Percentiles rank a stretch among this genome's conserved stretches.
Conservation (phyloP, 2,888 invertebrate genomes). For the Perizoma flavofasciatum region DNA sequence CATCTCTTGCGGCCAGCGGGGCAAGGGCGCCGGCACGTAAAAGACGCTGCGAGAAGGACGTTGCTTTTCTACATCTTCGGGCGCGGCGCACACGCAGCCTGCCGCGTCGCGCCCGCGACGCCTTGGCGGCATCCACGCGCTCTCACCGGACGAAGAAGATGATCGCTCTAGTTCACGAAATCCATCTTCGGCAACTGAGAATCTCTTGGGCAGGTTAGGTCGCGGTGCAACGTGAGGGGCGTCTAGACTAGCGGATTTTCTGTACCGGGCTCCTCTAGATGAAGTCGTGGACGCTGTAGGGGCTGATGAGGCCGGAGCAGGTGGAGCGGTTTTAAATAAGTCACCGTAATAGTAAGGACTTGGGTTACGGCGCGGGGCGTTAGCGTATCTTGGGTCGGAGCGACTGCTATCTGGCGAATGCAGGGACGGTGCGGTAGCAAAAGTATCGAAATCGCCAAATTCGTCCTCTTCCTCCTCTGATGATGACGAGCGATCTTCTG, state of each 20-base stretch:
- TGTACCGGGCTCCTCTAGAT: constrained; percentile 83
- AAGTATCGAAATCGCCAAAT: constrained; percentile 79
- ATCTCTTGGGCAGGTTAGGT: constrained; percentile 86
- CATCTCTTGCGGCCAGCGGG: constrained; percentile 85
- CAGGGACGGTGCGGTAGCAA: constrained; percentile 82
- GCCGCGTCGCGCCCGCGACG: constrained; percentile 86
- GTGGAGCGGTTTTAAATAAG: constrained; percentile 83
- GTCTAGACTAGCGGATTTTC: constrained; percentile 90
- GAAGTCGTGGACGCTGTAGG: constrained; percentile 73
- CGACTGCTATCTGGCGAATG: constrained; percentile 89
- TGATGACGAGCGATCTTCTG: constrained; percentile 75
- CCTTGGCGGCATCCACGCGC: constrained; percentile 89
- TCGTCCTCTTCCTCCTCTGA: constrained; percentile 86
- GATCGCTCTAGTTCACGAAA: constrained; percentile 83
- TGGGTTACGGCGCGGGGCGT: constrained; percentile 87
- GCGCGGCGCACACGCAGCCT: constrained; percentile 89
- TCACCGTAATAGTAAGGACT: constrained; percentile 94
- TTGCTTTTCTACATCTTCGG: constrained; percentile 87
- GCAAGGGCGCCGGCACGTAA: constrained; percentile 87
- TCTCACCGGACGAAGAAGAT: constrained; percentile 83
- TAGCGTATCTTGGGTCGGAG: constrained; percentile 79
- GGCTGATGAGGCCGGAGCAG: constrained; percentile 76
- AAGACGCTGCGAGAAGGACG: constrained; percentile 86
- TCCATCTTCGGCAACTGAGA: constrained; percentile 88
- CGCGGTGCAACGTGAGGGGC: constrained; percentile 87